phyloP scores from a whole-genome alignment of 1,140 invertebrate genomes.

The Latrodectus geometricus region DNA sequence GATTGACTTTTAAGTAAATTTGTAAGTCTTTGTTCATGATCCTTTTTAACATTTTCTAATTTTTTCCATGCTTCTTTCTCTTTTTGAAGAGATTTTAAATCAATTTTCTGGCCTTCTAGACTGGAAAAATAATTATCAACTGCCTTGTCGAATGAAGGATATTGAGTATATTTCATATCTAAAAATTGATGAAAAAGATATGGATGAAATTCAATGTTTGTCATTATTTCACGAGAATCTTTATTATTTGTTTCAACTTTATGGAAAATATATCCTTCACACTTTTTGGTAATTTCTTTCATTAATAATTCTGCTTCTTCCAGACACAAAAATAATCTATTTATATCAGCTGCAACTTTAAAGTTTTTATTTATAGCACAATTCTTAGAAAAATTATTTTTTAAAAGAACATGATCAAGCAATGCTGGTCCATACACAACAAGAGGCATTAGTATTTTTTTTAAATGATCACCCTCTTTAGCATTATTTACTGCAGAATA shows the following conservation, averaged over 20 bases:
- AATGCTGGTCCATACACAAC: conserved; percentile 83
- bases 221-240: conserved; percentile 75
- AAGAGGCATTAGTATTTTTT: conserved; percentile 75
- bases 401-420: conserved; percentile 87
- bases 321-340: conserved; percentile 78
- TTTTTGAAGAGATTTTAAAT: conserved; percentile 90
- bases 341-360: conserved; percentile 75
- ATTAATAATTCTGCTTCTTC: conserved; percentile 79
- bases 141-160: conserved; percentile 85
- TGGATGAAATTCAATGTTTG: conserved; percentile 94
- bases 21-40: conserved; percentile 88
- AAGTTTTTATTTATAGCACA: conserved; percentile 75
- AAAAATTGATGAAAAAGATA: conserved; percentile 80
- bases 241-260: conserved; percentile 82
- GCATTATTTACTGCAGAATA: conserved; percentile 75
- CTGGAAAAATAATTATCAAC: conserved; percentile 98
- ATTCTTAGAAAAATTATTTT: conserved; percentile 77
- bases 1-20: conserved; percentile 82
- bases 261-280: conserved; percentile 74
- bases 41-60: conserved; percentile 94
- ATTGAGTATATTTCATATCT: conserved; percentile 75
- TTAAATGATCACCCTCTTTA: conserved; percentile 82
- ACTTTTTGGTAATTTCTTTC: conserved; percentile 68
- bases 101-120: conserved; percentile 94
- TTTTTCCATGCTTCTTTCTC: conserved; percentile 96